These are phyloP conservation scores for Crocidura indochinensis DNA, from an alignment of 2,797 vertebrate species.

Conservation along the genomic window DNA sequence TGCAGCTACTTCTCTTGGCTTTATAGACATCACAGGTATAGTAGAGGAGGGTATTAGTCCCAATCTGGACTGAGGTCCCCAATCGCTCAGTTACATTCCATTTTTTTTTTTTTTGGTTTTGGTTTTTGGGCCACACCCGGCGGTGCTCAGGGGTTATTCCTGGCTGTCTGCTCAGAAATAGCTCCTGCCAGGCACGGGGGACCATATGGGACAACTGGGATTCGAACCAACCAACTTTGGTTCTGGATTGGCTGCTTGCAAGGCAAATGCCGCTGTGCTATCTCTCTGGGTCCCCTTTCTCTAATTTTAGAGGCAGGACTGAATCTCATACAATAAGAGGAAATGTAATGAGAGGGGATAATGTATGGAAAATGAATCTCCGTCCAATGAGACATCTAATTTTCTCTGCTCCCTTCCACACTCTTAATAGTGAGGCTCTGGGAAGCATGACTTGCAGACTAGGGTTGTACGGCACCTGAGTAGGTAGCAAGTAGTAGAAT, in stretches of 20 bases:
- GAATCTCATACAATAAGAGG: not conserved
- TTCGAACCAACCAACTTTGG: too few species aligned
- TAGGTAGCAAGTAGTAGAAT: not conserved
- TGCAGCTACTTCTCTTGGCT: not conserved
- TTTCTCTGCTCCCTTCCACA: not conserved
- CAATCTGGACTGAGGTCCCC: not conserved
- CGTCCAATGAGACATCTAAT: not conserved
- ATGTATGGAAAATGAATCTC: not conserved
- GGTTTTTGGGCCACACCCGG: too few species aligned
- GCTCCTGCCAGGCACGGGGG: too few species aligned
- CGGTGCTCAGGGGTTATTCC: too few species aligned
- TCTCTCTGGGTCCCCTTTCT: not conserved
- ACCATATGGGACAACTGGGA: too few species aligned
- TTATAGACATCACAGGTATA: not conserved
- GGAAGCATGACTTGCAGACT: not conserved
- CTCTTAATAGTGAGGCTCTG: not conserved
- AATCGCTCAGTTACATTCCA: not conserved
- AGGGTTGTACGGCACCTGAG: not conserved
- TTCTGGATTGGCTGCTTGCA: too few species aligned
- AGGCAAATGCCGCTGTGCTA: too few species aligned
- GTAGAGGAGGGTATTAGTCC: not conserved
- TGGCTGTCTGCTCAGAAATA: too few species aligned
- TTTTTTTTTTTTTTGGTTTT: too few species aligned
- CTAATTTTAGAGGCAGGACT: not conserved
- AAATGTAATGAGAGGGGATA: not conserved